These are phyloP conservation scores for Fissipunctia ypsillon DNA, from an alignment of 2,888 invertebrate species.

Conservation along the genomic window DNA sequence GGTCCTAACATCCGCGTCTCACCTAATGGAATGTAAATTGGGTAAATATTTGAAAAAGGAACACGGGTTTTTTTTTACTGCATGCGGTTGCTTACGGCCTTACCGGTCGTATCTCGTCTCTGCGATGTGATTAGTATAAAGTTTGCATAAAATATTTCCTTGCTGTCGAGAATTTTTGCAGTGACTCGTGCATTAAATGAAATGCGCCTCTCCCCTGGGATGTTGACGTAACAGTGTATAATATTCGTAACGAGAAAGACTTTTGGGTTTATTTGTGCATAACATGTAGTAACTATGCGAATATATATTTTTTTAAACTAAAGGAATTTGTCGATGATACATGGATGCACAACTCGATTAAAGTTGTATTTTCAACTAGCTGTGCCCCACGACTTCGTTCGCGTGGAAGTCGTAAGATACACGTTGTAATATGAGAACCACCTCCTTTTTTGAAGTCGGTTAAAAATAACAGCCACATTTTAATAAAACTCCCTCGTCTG, in stretches of 20 bases:
- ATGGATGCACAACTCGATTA: too few species aligned
- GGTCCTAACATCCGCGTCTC: constrained; percentile 36
- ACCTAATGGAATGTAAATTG: constrained; percentile 67
- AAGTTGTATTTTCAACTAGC: too few species aligned
- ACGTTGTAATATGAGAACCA: too few species aligned
- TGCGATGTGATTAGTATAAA: constrained; percentile 41
- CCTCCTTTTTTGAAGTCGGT: too few species aligned
- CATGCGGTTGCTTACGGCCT: constrained; percentile 26
- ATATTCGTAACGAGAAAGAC: neutral
- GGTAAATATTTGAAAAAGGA: constrained; percentile 63
- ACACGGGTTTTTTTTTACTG: constrained; percentile 47
- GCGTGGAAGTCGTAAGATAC: too few species aligned
- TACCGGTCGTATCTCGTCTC: constrained; percentile 18
- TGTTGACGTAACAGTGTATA: neutral
- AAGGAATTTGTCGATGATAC: too few species aligned
- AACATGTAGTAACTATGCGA: too few species aligned
- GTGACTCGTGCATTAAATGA: neutral
- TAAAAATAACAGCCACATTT: too few species aligned
- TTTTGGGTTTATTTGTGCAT: neutral
- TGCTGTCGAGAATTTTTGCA: neutral
- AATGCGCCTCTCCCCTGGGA: constrained; percentile 4
- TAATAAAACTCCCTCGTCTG: too few species aligned
- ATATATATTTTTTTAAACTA: too few species aligned
- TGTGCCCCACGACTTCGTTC: too few species aligned
- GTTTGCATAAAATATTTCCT: constrained; percentile 26